These are phyloP conservation scores for Myrmecophaga tridactyla DNA, from an alignment of 2,113 vertebrate genomes.

Conservation along the genomic window DNA sequence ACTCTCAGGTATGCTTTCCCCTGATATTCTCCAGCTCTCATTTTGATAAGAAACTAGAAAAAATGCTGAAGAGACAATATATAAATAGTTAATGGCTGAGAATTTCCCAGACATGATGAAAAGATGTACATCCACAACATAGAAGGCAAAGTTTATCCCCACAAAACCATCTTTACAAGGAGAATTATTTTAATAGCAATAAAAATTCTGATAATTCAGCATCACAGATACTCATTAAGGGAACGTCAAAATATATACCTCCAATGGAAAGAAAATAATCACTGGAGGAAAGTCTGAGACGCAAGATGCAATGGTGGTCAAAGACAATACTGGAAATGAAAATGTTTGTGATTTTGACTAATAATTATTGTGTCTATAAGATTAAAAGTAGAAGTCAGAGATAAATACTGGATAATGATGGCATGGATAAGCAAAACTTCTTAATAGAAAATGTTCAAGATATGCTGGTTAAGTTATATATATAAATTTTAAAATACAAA, in stretches of 20 bases:
- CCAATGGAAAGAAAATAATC: background rate
- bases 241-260: background rate
- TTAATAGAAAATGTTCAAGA: background rate
- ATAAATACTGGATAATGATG: background rate
- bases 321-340: background rate
- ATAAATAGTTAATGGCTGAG: background rate
- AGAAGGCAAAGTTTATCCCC: background rate
- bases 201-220: background rate
- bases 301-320: background rate
- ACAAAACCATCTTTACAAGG: background rate
- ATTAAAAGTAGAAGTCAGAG: background rate
- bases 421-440: background rate
- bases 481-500: background rate
- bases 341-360: background rate
- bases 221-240: background rate
- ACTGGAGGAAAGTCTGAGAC: background rate
- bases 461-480: background rate
- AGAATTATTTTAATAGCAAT: background rate
- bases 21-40: background rate
- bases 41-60: background rate
- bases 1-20: background rate
- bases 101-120: background rate
- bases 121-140: background rate
- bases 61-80: background rate
- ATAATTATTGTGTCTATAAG: background rate